Conservation (phyloP, 2,797 vertebrate species). For the Hylomyscus alleni region DNA sequence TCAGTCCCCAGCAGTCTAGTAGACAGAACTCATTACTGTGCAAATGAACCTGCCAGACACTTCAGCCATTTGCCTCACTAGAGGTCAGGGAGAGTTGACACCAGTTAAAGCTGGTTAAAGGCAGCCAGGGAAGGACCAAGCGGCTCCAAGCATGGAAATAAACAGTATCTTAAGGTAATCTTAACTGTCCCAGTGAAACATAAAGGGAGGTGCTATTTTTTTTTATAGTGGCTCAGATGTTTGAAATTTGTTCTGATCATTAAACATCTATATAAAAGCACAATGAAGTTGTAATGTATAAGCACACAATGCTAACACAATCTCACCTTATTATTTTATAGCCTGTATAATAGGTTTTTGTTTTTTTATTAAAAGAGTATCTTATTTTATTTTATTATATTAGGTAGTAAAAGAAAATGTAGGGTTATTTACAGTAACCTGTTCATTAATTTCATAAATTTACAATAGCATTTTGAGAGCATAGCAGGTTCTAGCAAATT, state of each 20-base stretch:
- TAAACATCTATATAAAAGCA: background rate
- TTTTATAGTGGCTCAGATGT: background rate
- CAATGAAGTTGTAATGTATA: background rate
- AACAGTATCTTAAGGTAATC: slow-evolving; percentile 40
- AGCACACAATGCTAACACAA: background rate
- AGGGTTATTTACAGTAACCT: slow-evolving; percentile 99
- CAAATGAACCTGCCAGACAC: slow-evolving; percentile 86
- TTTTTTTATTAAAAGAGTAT: background rate
- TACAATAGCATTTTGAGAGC: slow-evolving; percentile 96
- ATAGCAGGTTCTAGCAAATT: slow-evolving; percentile 94
- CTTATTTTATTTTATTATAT: slow-evolving; percentile 92
- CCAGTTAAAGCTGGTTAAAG: slow-evolving; percentile 83
- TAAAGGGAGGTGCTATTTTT: background rate
- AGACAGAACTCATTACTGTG: slow-evolving; percentile 88
- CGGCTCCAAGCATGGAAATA: slow-evolving; percentile 46
- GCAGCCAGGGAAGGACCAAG: slow-evolving; percentile 49
- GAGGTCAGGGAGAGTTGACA: slow-evolving; percentile 79
- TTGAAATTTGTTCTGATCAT: slow-evolving; percentile 62
- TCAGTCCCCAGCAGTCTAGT: slow-evolving; percentile 79
- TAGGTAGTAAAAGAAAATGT: slow-evolving; percentile 98
- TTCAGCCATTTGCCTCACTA: slow-evolving; percentile 79
- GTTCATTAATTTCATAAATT: slow-evolving; percentile 97
- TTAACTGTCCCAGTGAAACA: slow-evolving; percentile 15
- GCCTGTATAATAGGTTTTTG: background rate
- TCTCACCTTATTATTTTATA: background rate